A percentile compares a stretch with the other conserved stretches of the same genome.
These are phyloP conservation scores for Drosophila melanocephala DNA, from an alignment of 2,888 invertebrate species.

Conservation along the genomic window DNA sequence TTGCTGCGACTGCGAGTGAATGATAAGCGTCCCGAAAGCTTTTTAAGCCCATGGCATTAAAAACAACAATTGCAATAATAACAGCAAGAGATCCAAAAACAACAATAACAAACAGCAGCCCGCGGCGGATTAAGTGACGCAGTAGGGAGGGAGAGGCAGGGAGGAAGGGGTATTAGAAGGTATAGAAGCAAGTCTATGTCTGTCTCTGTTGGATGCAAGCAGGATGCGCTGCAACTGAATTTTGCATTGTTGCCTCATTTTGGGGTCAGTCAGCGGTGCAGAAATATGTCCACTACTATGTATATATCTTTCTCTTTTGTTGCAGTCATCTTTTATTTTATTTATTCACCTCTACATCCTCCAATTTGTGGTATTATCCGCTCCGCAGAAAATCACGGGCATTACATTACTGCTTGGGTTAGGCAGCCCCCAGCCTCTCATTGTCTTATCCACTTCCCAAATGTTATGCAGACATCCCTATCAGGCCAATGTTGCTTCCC, in stretches of 20 bases:
- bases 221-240: conserved; percentile 12
- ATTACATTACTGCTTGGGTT: conserved; percentile 14
- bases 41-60: conserved; percentile 66
- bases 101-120: conserved; percentile 20
- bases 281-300: conserved; percentile 8
- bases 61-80: conserved; percentile 31
- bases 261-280: conserved; percentile 21
- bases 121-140: conserved; percentile 42
- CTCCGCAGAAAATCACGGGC: conserved; percentile 36
- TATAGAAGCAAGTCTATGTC: conserved; percentile 15
- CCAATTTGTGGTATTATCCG: neutral
- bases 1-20: conserved; percentile 25
- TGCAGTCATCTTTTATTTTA: conserved; percentile 8
- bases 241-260: conserved; percentile 36
- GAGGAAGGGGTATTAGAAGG: neutral
- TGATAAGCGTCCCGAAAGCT: conserved; percentile 69
- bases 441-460: too few species aligned
- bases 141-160: conserved; percentile 5
- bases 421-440: neutral
- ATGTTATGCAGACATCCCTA: conserved; percentile 12
- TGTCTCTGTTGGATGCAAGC: conserved; percentile 13
- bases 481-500: conserved; percentile 18
- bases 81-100: conserved; percentile 8
- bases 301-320: neutral
- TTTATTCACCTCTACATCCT: conserved; percentile 14